Evolutionary conservation across 2,797 vertebrate genomes (phyloP).

Genomic region (Xerus rutilus): DNA sequence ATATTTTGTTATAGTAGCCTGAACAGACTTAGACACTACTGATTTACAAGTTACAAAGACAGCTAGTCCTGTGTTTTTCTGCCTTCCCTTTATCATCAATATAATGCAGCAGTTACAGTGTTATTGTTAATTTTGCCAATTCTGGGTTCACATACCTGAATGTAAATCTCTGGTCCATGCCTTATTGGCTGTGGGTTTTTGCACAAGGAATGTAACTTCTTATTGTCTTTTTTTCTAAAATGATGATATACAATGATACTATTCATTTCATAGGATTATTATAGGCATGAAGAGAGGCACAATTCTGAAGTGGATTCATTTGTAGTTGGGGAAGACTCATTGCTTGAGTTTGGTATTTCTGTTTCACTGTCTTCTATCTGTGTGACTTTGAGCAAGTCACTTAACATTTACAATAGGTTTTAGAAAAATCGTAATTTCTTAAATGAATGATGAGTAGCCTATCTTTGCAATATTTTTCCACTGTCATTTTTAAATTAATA

Average conservation of each 20-base stretch:
- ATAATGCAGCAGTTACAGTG: background rate
- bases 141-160: background rate
- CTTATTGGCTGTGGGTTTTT: background rate
- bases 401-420: slow-evolving; percentile 12
- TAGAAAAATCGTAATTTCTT: slow-evolving; percentile 20
- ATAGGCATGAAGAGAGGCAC: background rate
- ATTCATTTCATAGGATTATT: background rate
- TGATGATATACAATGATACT: background rate
- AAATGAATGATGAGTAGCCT: background rate
- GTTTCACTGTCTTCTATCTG: background rate
- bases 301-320: background rate
- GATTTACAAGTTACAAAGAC: slow-evolving; percentile 10
- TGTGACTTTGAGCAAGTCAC: background rate
- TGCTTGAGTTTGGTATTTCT: slow-evolving; percentile 30
- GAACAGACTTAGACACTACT: background rate
- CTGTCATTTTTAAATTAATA: background rate
- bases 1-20: background rate
- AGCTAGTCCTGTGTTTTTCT: background rate
- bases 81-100: background rate
- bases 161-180: background rate
- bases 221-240: slow-evolving; percentile 5
- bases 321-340: background rate
- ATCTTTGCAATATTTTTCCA: slow-evolving; percentile 16
- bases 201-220: background rate
- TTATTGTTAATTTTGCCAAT: background rate